Percentiles rank a stretch among this genome's conserved stretches.
Conservation (phyloP, 2,888 invertebrate species). For the Pachliopta kotzebuea region DNA sequence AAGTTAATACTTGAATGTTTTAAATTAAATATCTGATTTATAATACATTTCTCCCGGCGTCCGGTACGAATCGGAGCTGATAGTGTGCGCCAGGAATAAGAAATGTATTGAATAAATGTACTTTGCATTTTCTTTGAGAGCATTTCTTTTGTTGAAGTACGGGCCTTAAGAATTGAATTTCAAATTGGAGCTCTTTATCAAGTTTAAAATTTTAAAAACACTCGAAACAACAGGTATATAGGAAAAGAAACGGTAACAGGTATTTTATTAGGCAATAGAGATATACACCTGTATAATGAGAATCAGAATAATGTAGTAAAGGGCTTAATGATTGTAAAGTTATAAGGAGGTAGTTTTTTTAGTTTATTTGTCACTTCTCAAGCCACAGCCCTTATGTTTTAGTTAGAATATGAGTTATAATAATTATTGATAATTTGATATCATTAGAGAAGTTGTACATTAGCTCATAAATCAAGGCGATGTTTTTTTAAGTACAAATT, state of each 20-base stretch:
- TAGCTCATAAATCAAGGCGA: no score
- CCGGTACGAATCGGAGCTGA: not conserved
- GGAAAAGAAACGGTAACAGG: not conserved
- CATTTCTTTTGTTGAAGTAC: not conserved
- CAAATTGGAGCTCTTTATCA: conserved; percentile 14
- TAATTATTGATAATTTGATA: no score
- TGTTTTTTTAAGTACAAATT: no score
- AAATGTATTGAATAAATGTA: conserved; percentile 12
- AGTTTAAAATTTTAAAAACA: not conserved
- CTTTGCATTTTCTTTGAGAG: conserved; percentile 18
- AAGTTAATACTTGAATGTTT: not conserved
- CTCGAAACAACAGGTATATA: not conserved
- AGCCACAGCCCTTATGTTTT: no score
- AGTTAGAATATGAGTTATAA: no score
- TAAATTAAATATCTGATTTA: not conserved
- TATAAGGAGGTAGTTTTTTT: no score
- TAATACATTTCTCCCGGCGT: not conserved
- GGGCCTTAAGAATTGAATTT: conserved; percentile 14
- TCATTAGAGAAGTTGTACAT: no score
- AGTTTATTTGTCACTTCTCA: no score
- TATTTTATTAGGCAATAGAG: not conserved
- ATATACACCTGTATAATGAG: not conserved
- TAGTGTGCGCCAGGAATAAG: not conserved
- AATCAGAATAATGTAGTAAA: no score
- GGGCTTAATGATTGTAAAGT: no score